phyloP scores from a whole-genome alignment of 23 tunicate species.

The Aplidium turbinatum region DNA sequence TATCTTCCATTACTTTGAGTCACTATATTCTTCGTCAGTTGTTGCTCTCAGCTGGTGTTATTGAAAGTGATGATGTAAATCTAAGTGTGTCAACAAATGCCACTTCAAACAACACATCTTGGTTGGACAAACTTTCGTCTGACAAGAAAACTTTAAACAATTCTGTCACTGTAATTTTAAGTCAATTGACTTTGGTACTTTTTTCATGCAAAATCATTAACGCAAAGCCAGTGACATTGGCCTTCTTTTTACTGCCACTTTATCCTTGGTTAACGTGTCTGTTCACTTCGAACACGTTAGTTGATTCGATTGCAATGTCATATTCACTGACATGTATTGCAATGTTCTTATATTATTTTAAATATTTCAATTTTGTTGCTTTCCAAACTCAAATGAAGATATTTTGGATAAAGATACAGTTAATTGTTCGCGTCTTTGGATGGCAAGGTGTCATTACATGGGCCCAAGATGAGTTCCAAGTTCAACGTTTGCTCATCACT shows the following conservation, averaged over 20 bases:
- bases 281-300: slow-evolving; percentile 4
- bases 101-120: not conserved
- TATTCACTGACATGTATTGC: slow-evolving; percentile 17
- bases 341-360: slow-evolving; percentile 7
- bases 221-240: slow-evolving; percentile 23
- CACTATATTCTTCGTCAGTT: slow-evolving; percentile 38
- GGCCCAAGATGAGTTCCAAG: slow-evolving; percentile 52
- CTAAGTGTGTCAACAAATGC: not conserved
- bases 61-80: slow-evolving; percentile 1
- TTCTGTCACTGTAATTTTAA: slow-evolving; percentile 29
- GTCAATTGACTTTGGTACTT: slow-evolving; percentile 25
- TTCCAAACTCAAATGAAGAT: slow-evolving; percentile 22
- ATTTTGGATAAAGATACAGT: slow-evolving; percentile 38
- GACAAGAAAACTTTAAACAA: slow-evolving; percentile 5
- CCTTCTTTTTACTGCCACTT: slow-evolving; percentile 30
- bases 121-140: slow-evolving; percentile 7
- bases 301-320: not conserved
- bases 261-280: slow-evolving; percentile 43
- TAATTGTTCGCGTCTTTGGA: slow-evolving; percentile 45
- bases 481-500: slow-evolving; percentile 47
- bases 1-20: slow-evolving; percentile 28
- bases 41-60: slow-evolving; percentile 7
- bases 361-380: not conserved
- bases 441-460: slow-evolving; percentile 63
- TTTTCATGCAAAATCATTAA: slow-evolving; percentile 37